Conservation (phyloP, 2,888 invertebrate species). For the Hermodice carunculata region DNA sequence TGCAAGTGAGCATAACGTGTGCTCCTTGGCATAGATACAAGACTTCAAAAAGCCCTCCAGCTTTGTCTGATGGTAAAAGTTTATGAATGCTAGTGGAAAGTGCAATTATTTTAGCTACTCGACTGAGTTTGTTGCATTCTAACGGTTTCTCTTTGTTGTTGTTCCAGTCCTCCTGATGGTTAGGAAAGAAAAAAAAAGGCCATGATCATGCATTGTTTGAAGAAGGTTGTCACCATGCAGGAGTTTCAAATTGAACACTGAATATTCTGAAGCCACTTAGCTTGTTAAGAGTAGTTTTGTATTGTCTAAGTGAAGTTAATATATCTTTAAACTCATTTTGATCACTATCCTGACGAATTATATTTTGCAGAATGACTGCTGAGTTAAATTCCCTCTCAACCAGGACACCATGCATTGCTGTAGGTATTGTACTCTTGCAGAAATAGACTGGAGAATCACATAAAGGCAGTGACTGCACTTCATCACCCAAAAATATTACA, state of each 20-base stretch:
- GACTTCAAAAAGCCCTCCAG: constrained; percentile 10
- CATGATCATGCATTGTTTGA: not conserved
- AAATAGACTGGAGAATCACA: constrained; percentile 28
- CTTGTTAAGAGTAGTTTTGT: constrained; percentile 22
- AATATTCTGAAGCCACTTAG: constrained; percentile 32
- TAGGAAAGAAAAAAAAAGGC: constrained; percentile 2
- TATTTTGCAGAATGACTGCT: constrained; percentile 25
- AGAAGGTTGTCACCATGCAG: constrained; percentile 23
- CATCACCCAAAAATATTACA: constrained; percentile 37
- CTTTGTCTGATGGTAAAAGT: constrained; percentile 2
- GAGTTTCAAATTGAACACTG: constrained; percentile 20
- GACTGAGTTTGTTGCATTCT: not conserved
- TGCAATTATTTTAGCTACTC: constrained; percentile 5
- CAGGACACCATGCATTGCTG: constrained; percentile 32
- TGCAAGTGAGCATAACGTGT: constrained; percentile 34
- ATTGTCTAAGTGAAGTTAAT: constrained; percentile 9
- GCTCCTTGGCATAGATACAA: constrained; percentile 26
- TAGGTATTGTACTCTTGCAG: constrained; percentile 8
- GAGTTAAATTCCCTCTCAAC: constrained; percentile 34
- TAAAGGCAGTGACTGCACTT: constrained; percentile 34
- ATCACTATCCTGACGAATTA: constrained; percentile 31
- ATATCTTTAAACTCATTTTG: no score
- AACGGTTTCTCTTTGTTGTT: not conserved
- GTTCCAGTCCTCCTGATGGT: not conserved
- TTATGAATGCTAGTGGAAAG: constrained; percentile 16